These are phyloP conservation scores for Physella acuta DNA, from an alignment of 1,140 invertebrate genomes.

Conservation along the genomic window DNA sequence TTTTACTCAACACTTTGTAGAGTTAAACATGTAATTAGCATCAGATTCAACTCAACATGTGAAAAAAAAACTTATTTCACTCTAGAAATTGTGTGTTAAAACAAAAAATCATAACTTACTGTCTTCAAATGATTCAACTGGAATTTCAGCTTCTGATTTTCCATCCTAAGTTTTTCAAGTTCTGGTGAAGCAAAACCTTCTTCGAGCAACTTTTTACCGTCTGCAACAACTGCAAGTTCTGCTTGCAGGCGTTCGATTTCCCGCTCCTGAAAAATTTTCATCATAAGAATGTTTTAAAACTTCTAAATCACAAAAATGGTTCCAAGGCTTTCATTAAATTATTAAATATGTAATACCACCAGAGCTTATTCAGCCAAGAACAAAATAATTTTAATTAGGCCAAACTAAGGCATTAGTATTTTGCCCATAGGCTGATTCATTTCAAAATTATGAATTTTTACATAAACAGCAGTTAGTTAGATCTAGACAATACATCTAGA, in stretches of 20 bases:
- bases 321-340: too few species aligned
- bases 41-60: too few species aligned
- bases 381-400: neutral
- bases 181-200: slow-evolving; percentile 53
- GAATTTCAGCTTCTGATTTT: slow-evolving; percentile 84
- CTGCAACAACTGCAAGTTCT: slow-evolving; percentile 40
- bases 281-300: too few species aligned
- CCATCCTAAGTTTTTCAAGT: slow-evolving; percentile 58
- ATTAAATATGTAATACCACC: neutral
- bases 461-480: neutral
- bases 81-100: neutral
- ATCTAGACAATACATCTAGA: neutral
- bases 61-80: too few species aligned
- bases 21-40: too few species aligned
- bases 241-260: slow-evolving; percentile 46
- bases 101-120: slow-evolving; percentile 38
- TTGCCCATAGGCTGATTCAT: neutral
- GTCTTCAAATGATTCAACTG: slow-evolving; percentile 77
- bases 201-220: slow-evolving; percentile 35
- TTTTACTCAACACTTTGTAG: too few species aligned
- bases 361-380: neutral
- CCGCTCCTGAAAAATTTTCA: slow-evolving; percentile 38
- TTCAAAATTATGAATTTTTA: neutral
- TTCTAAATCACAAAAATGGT: too few species aligned
- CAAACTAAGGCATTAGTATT: neutral